Evolutionary conservation across 1,140 invertebrate species (phyloP).

Genomic region (Bombus superbus): DNA sequence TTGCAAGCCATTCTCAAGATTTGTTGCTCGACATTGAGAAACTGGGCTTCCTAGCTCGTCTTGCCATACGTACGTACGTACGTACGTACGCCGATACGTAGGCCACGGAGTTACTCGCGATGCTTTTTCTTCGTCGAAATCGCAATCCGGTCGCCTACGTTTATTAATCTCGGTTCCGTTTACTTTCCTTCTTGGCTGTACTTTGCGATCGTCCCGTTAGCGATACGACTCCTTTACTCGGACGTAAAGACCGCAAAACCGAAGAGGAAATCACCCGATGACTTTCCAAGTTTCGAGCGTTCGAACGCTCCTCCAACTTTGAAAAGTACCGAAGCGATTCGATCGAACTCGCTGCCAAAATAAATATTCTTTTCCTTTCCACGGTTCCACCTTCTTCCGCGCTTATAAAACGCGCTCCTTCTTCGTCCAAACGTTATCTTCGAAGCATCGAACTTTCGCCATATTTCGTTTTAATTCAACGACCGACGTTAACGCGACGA

Average conservation of each 20-base stretch:
- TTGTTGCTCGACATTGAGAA: constrained; percentile 71
- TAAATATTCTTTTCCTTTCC: not conserved
- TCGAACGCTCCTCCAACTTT: not conserved
- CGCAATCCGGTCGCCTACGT: constrained; percentile 40
- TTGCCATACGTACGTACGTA: not conserved
- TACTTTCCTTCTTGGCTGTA: not conserved
- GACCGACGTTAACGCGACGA: not conserved
- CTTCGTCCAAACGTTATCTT: not conserved
- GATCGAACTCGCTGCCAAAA: not conserved
- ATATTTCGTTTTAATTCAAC: not conserved
- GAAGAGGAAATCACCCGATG: not conserved
- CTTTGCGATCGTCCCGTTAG: not conserved
- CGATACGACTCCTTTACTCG: not conserved
- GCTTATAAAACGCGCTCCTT: not conserved
- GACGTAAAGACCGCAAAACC: not conserved
- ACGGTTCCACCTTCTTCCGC: no score
- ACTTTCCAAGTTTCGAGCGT: not conserved
- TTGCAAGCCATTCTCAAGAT: constrained; percentile 58
- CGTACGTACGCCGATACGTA: constrained; percentile 14
- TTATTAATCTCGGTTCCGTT: constrained; percentile 36
- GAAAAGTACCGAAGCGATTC: not conserved
- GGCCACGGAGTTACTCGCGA: constrained; percentile 13
- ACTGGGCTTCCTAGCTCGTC: constrained; percentile 47
- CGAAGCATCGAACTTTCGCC: no score
- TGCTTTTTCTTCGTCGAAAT: constrained; percentile 36